Conservation (phyloP, 1,140 invertebrate genomes). For the Rhizoglyphus robini region DNA sequence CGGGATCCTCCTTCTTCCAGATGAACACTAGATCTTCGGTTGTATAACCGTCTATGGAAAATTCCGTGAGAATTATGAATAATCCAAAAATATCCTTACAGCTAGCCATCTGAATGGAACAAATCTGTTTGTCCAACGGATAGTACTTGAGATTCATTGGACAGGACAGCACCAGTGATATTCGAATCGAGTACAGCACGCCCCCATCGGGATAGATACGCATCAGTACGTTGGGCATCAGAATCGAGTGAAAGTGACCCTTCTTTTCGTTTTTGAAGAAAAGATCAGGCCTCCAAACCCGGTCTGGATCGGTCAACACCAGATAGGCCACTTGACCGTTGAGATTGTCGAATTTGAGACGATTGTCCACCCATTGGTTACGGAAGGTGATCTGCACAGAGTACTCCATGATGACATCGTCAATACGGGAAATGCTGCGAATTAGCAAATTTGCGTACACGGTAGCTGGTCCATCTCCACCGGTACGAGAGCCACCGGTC, state of each 20-base stretch:
- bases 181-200: slow-evolving; percentile 83
- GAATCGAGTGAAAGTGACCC: slow-evolving; percentile 90
- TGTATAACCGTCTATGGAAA: slow-evolving; percentile 79
- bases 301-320: slow-evolving; percentile 45
- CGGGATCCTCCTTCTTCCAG: slow-evolving; percentile 84
- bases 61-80: too few species aligned
- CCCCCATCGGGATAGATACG: slow-evolving; percentile 84
- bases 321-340: too few species aligned
- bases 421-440: not conserved
- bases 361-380: slow-evolving; percentile 38
- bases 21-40: slow-evolving; percentile 81
- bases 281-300: slow-evolving; percentile 94
- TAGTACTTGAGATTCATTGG: too few species aligned
- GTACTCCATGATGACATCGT: slow-evolving; percentile 28
- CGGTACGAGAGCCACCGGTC: too few species aligned
- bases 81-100: too few species aligned
- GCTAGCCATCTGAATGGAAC: slow-evolving; percentile 37
- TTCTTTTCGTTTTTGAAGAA: slow-evolving; percentile 96
- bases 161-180: too few species aligned
- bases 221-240: slow-evolving; percentile 92
- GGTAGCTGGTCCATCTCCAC: not conserved
- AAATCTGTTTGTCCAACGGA: too few species aligned
- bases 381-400: slow-evolving; percentile 38
- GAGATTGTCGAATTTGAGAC: too few species aligned
- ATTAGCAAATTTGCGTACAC: not conserved